Evolutionary conservation across 2,888 invertebrate genomes (phyloP), one percentile per base, ranked within the genome.

Genomic region (Pristionchus japonicus): DNA sequence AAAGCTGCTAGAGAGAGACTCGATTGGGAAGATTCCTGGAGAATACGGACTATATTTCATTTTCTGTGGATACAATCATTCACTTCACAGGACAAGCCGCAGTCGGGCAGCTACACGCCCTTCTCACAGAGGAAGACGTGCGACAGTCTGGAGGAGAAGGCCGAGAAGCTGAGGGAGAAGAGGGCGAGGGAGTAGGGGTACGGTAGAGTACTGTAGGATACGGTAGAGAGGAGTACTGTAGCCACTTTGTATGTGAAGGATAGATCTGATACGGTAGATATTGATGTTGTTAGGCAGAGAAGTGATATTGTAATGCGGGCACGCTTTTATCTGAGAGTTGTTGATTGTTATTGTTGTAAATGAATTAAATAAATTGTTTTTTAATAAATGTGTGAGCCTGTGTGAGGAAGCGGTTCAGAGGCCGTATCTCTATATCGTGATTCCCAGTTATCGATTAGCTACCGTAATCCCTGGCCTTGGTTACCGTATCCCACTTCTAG

Each of bases 131-230:
- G 93, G 7, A 89, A 90, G 3, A 90, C 82, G 40, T 93, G 94
- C 86, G 92, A 91, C 47, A 91, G 91, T 74, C 85, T 94, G 82
- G 91, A 93, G 87, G 87, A 85, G 61, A 92, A 92, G 67, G 88
- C 80, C 2, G 88, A 88, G 67, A 93, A 91, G 87, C 64, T 92
- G 86, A 85, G 57, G 27, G 86, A 77, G 74, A 90, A 89, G 88
- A 91, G 88, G 57, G 27, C 43, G 15, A 77, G 43, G 27, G 43
- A 43, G 27, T 83, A 40, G 43, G 43, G 77, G 15, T 47, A 80
- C 43, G 49, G 80, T 47, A 43, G 23, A 27, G 40, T 40, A n/a
- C 34, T 11, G 70, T 61, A 64, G 64, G 64, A 52, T 52, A 52
- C 52, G 52, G 52, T 52, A 17, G 52, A 34, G 67, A 67, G 52